Evolutionary conservation across 2,888 invertebrate species (phyloP), one percentile per base, ranked within the genome.

Genomic region (Leucoma salicis): DNA sequence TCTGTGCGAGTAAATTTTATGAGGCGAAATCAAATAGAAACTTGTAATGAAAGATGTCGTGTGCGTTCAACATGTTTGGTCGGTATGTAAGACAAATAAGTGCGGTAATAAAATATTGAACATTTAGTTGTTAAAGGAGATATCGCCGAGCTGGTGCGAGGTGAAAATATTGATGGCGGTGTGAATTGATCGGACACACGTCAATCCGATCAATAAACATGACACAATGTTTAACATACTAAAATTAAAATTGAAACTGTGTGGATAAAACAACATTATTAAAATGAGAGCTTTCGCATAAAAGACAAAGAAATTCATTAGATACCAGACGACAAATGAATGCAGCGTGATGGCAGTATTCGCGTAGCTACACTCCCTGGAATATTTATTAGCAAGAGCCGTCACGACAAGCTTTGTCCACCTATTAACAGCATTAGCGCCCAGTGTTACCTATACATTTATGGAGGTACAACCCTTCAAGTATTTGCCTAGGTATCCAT

Each of bases 21-120:
- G 86, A 82, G 76, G 70, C 78, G 74, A 82, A 86, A 88, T 85
- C 88, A 88, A 89, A 88, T 89, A 88, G 89, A 89, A 88, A 88
- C 88, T 81, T 83, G 87, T 80, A 86, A 86, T 87, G 83, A 82
- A 83, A 82, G 83, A 86, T 84, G 82, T 82, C 80, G 72, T 81
- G 67, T 76, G 70, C 77, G 70, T 70, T 73, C 65, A 69, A 74
- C 78, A 73, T 81, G 87, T 84, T 82, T 80, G 76, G 78, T 80
- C 74, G 77, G 78, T 78, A 80, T 80, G 71, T 77, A 75, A 77
- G 74, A 74, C 80, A 85, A 87, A 87, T 78, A 63, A 61, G 69
- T 65, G 53, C 63, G 73, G 82, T 78, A 81, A 83, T 88, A 88
- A 84, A 86, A 85, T 84, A 82, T 82, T 82, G 80, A 74, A 80